Conservation (phyloP, 92 coral and sea anemone genomes). For the Bergia sp. region DNA sequence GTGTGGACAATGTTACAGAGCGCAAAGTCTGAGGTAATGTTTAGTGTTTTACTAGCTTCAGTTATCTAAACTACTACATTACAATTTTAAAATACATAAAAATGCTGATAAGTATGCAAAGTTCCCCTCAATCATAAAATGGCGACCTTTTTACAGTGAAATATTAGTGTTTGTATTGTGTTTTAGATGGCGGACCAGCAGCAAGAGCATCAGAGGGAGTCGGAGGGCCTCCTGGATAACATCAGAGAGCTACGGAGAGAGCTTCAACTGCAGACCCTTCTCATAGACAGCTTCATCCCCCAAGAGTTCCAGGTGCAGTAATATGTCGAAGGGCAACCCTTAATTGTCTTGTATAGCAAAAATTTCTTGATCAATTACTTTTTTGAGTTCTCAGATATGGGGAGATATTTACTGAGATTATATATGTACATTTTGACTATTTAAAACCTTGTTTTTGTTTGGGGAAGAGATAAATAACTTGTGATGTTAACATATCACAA, state of each 20-base stretch:
- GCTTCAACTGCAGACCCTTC: slow-evolving; percentile 74
- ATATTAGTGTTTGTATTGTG: not conserved
- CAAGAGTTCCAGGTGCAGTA: slow-evolving; percentile 87
- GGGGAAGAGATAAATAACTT: not conserved
- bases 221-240: slow-evolving; percentile 91
- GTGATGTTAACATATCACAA: not conserved
- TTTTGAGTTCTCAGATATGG: not conserved
- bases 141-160: too few species aligned
- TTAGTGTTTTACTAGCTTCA: not conserved
- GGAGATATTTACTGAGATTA: not conserved
- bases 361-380: not conserved
- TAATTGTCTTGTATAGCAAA: too few species aligned
- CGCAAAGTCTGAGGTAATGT: slow-evolving; percentile 95
- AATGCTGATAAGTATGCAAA: too few species aligned
- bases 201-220: slow-evolving; percentile 97
- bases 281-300: slow-evolving; percentile 92
- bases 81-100: not conserved
- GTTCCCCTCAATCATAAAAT: too few species aligned
- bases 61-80: too few species aligned
- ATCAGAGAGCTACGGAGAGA: slow-evolving; percentile 93
- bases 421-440: too few species aligned
- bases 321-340: not conserved
- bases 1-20: slow-evolving; percentile 99
- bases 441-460: not conserved
- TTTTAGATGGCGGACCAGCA: slow-evolving; percentile 98